Conservation (phyloP, 2,113 vertebrate genomes). For the Corynorhinus townsendii region DNA sequence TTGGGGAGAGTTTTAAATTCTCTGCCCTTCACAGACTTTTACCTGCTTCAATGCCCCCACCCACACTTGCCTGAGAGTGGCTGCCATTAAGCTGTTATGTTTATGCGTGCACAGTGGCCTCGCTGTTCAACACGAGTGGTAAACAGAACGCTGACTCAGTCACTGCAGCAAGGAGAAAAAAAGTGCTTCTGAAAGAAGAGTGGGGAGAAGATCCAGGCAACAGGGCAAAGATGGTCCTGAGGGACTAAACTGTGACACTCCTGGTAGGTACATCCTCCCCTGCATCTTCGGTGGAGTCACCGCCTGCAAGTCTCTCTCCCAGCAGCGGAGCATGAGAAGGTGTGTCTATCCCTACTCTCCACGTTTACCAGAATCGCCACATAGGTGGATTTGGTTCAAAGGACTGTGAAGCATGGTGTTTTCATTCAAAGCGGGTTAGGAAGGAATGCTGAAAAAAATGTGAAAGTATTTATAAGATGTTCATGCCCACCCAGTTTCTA, state of each 20-base stretch:
- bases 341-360: background rate
- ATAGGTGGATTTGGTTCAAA: too few species aligned
- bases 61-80: background rate
- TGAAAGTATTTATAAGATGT: background rate
- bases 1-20: background rate
- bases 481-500: background rate
- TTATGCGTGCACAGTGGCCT: background rate
- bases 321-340: background rate
- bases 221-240: background rate
- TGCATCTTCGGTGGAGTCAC: background rate
- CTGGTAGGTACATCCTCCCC: too few species aligned
- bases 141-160: background rate
- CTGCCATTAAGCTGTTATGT: background rate
- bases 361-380: background rate
- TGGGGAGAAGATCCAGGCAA: background rate
- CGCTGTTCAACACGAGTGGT: background rate
- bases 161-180: background rate
- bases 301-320: background rate
- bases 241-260: background rate
- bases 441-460: background rate
- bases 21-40: background rate
- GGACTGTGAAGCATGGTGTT: background rate
- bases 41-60: background rate
- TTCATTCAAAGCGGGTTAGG: background rate
- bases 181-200: background rate